Evolutionary conservation across 2,888 invertebrate species (phyloP).

Genomic region (Apocheima hispidaria): DNA sequence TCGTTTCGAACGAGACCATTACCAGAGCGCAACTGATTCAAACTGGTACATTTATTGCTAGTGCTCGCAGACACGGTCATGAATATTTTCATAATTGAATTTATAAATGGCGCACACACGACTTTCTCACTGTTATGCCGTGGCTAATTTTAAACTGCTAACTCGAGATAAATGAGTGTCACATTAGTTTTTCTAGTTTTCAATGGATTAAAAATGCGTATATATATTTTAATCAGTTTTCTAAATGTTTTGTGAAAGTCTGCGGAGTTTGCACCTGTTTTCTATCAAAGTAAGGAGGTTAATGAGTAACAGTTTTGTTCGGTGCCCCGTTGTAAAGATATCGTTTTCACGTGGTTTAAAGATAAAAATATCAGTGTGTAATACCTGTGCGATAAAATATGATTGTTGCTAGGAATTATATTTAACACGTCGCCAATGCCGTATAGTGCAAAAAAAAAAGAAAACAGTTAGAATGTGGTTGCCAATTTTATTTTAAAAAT

Average conservation of each 20-base stretch:
- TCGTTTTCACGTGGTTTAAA: slow-evolving; percentile 12
- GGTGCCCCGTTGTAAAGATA: slow-evolving; percentile 6
- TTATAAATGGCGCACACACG: slow-evolving; percentile 14
- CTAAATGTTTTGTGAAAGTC: slow-evolving; percentile 23
- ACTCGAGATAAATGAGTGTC: background rate
- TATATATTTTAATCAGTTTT: slow-evolving; percentile 13
- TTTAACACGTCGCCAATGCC: background rate
- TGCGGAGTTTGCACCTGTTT: slow-evolving; percentile 27
- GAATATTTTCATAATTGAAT: slow-evolving; percentile 30
- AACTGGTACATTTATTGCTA: slow-evolving; percentile 14
- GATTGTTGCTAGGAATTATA: background rate
- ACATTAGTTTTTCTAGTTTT: background rate
- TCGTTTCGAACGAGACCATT: background rate
- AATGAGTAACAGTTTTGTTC: background rate
- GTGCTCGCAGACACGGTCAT: slow-evolving; percentile 13
- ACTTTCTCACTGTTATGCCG: slow-evolving; percentile 7
- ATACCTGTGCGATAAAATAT: slow-evolving; percentile 3
- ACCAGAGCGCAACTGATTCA: slow-evolving; percentile 7
- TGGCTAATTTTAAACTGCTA: background rate
- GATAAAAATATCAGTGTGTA: slow-evolving; percentile 17
- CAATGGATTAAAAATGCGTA: slow-evolving; percentile 4
- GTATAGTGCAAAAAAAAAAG: no score
- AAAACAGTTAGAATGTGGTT: no score
- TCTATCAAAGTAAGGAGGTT: slow-evolving; percentile 22
- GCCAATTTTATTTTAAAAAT: no score